Conservation (phyloP, 2,113 vertebrate genomes). For the Leptobrachium leishanense region DNA sequence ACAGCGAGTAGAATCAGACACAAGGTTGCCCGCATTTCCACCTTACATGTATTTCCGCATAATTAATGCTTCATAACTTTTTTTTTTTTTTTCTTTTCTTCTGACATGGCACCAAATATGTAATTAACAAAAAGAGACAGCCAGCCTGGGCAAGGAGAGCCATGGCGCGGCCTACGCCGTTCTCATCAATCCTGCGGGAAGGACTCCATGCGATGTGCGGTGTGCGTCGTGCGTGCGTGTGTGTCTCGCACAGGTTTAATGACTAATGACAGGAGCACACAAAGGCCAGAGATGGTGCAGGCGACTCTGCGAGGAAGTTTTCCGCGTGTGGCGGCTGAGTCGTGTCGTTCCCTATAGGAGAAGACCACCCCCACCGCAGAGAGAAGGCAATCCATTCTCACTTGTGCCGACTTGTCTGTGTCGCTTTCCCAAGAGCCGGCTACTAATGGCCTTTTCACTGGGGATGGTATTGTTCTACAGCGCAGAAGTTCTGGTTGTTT, state of each 20-base stretch:
- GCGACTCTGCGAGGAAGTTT: slow-evolving; percentile 22
- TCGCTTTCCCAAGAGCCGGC: slow-evolving; percentile 26
- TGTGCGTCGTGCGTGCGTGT: neutral
- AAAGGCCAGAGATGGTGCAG: slow-evolving; percentile 37
- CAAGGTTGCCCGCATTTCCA: neutral
- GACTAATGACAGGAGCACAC: slow-evolving; percentile 46
- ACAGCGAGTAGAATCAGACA: neutral
- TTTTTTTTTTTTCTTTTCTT: neutral
- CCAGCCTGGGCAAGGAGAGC: slow-evolving; percentile 43
- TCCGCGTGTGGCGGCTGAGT: slow-evolving; percentile 23
- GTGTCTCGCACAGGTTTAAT: slow-evolving; percentile 23
- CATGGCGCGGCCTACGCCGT: slow-evolving; percentile 8
- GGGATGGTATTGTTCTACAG: slow-evolving; percentile 43
- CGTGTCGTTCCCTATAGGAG: slow-evolving; percentile 36
- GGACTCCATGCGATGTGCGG: neutral
- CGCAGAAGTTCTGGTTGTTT: slow-evolving; percentile 38
- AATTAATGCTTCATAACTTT: neutral
- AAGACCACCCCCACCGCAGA: slow-evolving; percentile 42
- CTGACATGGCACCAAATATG: slow-evolving; percentile 41
- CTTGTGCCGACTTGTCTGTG: slow-evolving; percentile 43
- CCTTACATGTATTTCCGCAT: neutral
- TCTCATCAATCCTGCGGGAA: slow-evolving; percentile 41
- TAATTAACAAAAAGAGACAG: slow-evolving; percentile 41
- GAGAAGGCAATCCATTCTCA: slow-evolving; percentile 47
- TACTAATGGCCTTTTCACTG: slow-evolving; percentile 47